These are phyloP conservation scores for Salminus brasiliensis DNA, from an alignment of 2,113 vertebrate genomes.

Conservation along the genomic window DNA sequence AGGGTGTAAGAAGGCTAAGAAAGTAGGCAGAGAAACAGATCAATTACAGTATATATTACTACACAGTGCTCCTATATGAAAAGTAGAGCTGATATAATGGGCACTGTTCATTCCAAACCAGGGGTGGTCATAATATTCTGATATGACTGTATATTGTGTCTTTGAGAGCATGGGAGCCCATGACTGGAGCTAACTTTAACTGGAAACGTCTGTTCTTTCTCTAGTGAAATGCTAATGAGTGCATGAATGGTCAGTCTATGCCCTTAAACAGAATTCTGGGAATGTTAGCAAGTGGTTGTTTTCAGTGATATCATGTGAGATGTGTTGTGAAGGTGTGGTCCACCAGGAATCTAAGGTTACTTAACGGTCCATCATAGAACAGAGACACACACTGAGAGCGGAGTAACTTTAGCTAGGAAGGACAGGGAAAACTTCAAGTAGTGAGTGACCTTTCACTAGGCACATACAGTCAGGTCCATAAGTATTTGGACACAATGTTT, in stretches of 20 bases:
- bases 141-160: too few relatives aligned
- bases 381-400: background rate
- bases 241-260: background rate
- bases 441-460: background rate
- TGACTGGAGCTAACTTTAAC: background rate
- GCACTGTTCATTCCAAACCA: too few relatives aligned
- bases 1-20: too few relatives aligned
- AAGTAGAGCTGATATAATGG: too few relatives aligned
- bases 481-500: too few relatives aligned
- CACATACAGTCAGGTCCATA: too few relatives aligned
- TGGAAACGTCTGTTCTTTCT: background rate
- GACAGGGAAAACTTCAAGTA: background rate
- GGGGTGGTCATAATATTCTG: too few relatives aligned
- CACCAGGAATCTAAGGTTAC: background rate
- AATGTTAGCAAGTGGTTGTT: background rate
- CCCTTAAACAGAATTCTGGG: background rate
- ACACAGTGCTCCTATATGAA: too few relatives aligned
- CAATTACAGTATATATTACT: too few relatives aligned
- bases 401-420: background rate
- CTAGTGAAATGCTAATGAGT: background rate
- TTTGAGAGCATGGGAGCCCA: too few relatives aligned
- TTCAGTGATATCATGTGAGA: background rate
- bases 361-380: background rate
- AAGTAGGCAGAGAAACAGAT: too few relatives aligned
- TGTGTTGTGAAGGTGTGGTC: background rate